Percentiles rank a stretch among this genome's conserved stretches.
Evolutionary conservation across 2,888 invertebrate species (phyloP).

Genomic region (Rhopalosiphum nymphaeae): DNA sequence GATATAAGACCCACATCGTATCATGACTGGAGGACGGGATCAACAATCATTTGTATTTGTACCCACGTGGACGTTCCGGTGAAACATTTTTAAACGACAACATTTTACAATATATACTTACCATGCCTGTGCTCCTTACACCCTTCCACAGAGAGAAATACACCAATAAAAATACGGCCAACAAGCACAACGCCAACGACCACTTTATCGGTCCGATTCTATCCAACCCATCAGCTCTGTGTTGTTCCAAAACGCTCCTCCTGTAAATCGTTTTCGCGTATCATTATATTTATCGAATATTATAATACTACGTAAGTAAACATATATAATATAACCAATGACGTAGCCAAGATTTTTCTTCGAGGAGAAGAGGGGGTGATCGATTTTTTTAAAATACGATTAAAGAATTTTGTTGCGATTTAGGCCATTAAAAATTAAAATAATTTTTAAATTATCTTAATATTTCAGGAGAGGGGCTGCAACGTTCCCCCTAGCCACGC

Average conservation of each 20-base stretch:
- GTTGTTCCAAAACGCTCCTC: slow-evolving; percentile 87
- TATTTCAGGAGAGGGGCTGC: too few species aligned
- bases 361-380: too few species aligned
- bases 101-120: slow-evolving; percentile 70
- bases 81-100: slow-evolving; percentile 30
- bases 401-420: too few species aligned
- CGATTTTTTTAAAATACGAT: too few species aligned
- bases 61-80: background rate
- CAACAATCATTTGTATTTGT: background rate
- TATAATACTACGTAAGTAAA: too few species aligned
- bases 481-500: too few species aligned
- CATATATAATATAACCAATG: too few species aligned
- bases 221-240: slow-evolving; percentile 85
- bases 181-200: slow-evolving; percentile 88
- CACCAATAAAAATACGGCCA: slow-evolving; percentile 91
- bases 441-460: too few species aligned
- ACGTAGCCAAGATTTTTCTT: too few species aligned
- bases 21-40: background rate
- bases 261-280: slow-evolving; percentile 71
- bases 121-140: slow-evolving; percentile 92
- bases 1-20: background rate
- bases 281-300: background rate
- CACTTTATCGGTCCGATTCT: slow-evolving; percentile 91
- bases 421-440: too few species aligned
- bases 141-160: slow-evolving; percentile 98